Evolutionary conservation across 2,113 vertebrate genomes (phyloP), one percentile per base, ranked within the genome.

Genomic region (Aldabrachelys gigantea): DNA sequence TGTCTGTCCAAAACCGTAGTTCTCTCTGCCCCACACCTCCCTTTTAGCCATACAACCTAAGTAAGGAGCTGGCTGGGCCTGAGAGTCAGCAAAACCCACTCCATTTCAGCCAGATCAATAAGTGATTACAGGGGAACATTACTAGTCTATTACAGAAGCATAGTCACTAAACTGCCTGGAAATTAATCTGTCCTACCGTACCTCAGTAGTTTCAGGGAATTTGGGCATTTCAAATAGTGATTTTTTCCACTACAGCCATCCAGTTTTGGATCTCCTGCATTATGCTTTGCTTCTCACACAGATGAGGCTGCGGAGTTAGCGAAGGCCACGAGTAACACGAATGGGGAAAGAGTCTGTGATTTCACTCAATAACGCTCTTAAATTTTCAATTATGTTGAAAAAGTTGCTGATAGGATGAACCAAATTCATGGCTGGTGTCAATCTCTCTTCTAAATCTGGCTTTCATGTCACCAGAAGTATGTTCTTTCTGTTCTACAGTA

Each of bases 401-500:
- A 44, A 57, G 29, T 2, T 19, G 12, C 78, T 4, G 38, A 1
- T 52, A 62, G 44, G 24, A 31, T 9, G n/a, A 72, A 21, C 2
- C 35, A n/a, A 2, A 0, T 41, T 21, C n/a, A 44, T 62, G 53
- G 2, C 21, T 24, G 0, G 22, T 72, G 29, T 11, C 59, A 5
- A 47, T 17, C 21, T 62, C 29, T 47, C 79, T 62, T 75, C 50
- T 84, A 14, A 65, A 62, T 6, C 27, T 82, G 41, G 25, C 41
- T 90, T 85, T 92, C 35, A 80, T 62, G 87, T 82, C 10, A 65
- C 13, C 31, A 44, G 22, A 25, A 44, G 2, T n/a, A 5, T 4
- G 6, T 5, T 2, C 87, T 88, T 78, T 78, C 4, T 5, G 49
- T 94, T 91, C 57, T 90, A 44, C 17, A 49, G n/a, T 59, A 78